These are phyloP conservation scores for Anniella stebbinsi DNA, from an alignment of 2,797 vertebrate species.

Conservation along the genomic window DNA sequence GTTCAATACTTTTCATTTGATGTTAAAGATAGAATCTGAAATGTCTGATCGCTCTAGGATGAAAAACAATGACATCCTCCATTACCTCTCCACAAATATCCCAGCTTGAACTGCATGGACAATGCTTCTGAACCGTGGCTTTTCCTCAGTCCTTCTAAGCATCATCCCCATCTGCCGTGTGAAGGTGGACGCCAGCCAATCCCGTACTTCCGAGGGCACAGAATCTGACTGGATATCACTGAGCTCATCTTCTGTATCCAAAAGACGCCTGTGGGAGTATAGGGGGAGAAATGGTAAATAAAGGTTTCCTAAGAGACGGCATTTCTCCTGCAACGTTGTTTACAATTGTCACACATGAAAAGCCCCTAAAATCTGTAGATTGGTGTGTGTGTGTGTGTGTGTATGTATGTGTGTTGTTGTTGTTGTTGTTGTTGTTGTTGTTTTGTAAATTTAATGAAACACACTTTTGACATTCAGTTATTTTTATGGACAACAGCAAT, in stretches of 20 bases:
- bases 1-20: constrained; percentile 18
- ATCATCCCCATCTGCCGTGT: constrained; percentile 92
- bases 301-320: not conserved
- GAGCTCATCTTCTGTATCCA: constrained; percentile 93
- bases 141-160: constrained; percentile 89
- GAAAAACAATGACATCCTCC: not conserved
- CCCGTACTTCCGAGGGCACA: constrained; percentile 94
- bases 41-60: not conserved
- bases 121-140: constrained; percentile 92
- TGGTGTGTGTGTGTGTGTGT: not conserved
- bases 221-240: constrained; percentile 92
- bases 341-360: constrained; percentile 15
- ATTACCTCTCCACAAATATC: constrained; percentile 97
- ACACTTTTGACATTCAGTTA: not conserved
- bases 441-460: constrained; percentile 12
- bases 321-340: not conserved
- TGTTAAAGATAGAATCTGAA: not conserved
- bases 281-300: constrained; percentile 19
- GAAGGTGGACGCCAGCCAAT: constrained; percentile 97
- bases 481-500: not conserved
- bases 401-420: not conserved
- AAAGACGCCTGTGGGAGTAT: constrained; percentile 79
- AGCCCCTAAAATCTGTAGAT: constrained; percentile 30
- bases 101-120: constrained; percentile 96
- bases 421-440: not conserved